phyloP scores from a whole-genome alignment of 2,888 invertebrate species.

The Tortricodes alternella region DNA sequence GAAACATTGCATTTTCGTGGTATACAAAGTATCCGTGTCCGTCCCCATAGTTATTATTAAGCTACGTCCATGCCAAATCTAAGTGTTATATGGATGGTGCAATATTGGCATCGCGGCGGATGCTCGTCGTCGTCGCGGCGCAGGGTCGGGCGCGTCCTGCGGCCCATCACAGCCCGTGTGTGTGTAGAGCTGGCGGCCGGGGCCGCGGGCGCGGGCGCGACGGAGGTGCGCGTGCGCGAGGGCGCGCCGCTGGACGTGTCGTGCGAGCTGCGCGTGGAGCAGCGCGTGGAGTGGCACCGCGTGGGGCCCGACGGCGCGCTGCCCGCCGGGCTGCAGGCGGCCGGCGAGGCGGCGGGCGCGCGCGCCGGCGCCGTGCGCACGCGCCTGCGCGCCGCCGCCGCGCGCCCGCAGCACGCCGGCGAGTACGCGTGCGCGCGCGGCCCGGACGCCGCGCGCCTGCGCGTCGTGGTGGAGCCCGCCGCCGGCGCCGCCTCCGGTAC shows the following conservation, averaged over 20 bases:
- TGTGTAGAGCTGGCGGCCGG: constrained; percentile 5
- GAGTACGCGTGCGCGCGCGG: constrained; percentile 66
- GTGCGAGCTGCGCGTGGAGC: constrained; percentile 15
- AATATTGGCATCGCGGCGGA: neutral
- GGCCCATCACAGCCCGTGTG: neutral
- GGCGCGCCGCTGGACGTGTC: constrained; percentile 19
- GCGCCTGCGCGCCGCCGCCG: constrained; percentile 45
- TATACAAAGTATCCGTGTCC: too few relatives aligned
- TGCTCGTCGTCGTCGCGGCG: neutral
- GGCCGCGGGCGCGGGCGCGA: constrained; percentile 3
- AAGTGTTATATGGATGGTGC: too few relatives aligned
- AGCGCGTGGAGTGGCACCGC: constrained; percentile 19
- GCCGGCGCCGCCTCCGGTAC: constrained; percentile 6
- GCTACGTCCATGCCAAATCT: too few relatives aligned
- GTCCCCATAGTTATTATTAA: too few relatives aligned
- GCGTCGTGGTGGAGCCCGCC: constrained; percentile 65
- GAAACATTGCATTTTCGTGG: too few relatives aligned
- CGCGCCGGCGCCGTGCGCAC: neutral
- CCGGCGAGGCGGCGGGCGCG: constrained; percentile 3
- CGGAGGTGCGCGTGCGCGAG: constrained; percentile 13
- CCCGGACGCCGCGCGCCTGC: constrained; percentile 46
- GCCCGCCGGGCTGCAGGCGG: constrained; percentile 2
- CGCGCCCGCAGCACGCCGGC: constrained; percentile 69
- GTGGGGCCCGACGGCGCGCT: constrained; percentile 13
- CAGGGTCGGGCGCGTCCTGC: neutral